Evolutionary conservation across 2,888 invertebrate genomes (phyloP), one percentile per base, ranked within the genome.

Genomic region (Pogonocherus hispidulus): DNA sequence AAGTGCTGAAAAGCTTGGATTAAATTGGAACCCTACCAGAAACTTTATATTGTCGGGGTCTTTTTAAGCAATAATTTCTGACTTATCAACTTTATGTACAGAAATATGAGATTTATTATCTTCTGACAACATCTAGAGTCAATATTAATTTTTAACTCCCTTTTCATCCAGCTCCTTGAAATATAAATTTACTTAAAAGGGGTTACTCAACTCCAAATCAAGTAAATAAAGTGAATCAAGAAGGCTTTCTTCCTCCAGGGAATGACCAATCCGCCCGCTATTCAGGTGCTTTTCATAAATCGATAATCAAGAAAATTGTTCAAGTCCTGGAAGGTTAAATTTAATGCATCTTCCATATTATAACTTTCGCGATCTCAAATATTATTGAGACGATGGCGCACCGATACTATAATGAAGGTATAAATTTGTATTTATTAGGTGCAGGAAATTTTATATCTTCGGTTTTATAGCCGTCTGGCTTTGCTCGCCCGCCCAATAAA

Each of bases 141-240:
- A 37, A 18, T 47, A 6, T 60, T 35, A 60, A 49, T 37, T 49
- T 35, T 60, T 60, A 23, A 23, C 35, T 35, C 14, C 19, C n/a
- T 6, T 37, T 14, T 20, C 19, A 20, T 20, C 37, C 37, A 11
- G 14, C 20, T 19, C n/a, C 16, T 14, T 49, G 49, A 49, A 51
- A 32, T 32, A 35, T 51, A 51, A 60, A 47, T 35, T 60, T 37
- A 0, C 18, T 16, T 47, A n/a, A 9, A 60, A 49, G 11, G 14
- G 27, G 46, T 23, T 59, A 22, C 49, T 51, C 35, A n/a, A 22
- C 32, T 59, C 46, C 14, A 59, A 46, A 11, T 60, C 11, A 60
- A 60, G 18, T 51, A 41, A 41, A 51, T 27, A 51, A n/a, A 11
- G 35, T 60, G 49, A 60, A 60, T 60, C 60, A 32, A 51, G 49